Base-by-base conservation (phyloP, 2,888 invertebrate species). In the Apocheima hispidaria region DNA sequence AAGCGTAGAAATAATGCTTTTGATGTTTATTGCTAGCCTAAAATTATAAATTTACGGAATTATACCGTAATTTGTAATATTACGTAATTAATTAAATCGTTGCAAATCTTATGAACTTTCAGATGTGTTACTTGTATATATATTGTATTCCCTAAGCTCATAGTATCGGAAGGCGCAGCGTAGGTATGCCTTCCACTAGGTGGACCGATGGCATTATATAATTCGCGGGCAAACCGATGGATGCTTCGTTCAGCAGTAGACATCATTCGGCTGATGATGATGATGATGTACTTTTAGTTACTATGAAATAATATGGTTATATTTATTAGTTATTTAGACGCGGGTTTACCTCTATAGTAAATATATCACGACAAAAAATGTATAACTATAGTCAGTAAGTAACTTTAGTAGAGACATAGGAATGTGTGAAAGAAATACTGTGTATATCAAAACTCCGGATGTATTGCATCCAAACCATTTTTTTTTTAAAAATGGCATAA, bases 361-460 rank as follows among this genome's bases (percentile, higher is more conserved):
- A 5, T 10, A 41, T 4, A 12, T 36, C 5, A 40, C 3, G 16
- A 21, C 4, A 21, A 4, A 16, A 16, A 46, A 4, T 18, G 14
- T 18, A 46, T 30, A 30, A 33, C 20, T 20, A 33, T 18, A 30
- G 10, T 26, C 16, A 18, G 5, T 30, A 18, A 30, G n/a, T 46
- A 46, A 18, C 12, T 10, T 28, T 28, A 5, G 28, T 46, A 33
- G 33, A 46, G 30, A 46, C 6, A 46, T 43, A 43, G 14, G 26
- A 20, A 41, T 9, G 18, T 48, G n/a, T 35, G n/a, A 48, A 30
- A n/a, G 3, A 71, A 76, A 74, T 75, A 70, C 74, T 81, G 60
- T 83, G 74, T 85, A 79, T 80, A 81, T 81, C 86, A 82, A 86
- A 86, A 85, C 86, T 87, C 85, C 87, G 84, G 81, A 66, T 46